phyloP scores from a whole-genome alignment of 2,797 vertebrate species.

The Anableps anableps region DNA sequence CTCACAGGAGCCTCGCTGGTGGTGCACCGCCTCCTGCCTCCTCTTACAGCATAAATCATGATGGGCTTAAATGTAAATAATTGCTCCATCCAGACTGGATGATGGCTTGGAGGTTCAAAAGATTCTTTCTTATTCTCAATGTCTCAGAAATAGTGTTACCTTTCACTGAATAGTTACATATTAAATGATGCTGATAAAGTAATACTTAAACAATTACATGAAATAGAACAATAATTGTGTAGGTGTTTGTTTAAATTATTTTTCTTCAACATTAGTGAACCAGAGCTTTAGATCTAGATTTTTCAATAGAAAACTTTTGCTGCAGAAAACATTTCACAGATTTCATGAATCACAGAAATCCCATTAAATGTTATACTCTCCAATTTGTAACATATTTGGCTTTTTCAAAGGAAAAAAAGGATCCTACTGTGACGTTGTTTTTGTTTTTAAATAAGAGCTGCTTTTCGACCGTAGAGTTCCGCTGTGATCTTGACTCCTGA shows the following conservation, averaged over 20 bases:
- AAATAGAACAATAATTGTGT: not conserved
- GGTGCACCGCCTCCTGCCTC: not conserved
- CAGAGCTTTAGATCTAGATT: not conserved
- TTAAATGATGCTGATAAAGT: not conserved
- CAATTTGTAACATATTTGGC: not conserved
- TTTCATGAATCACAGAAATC: not conserved
- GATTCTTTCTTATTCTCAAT: not conserved
- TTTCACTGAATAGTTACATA: not conserved
- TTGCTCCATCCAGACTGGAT: not conserved
- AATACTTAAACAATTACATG: not conserved
- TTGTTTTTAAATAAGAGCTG: not conserved
- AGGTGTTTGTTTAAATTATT: not conserved
- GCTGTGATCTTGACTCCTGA: not conserved
- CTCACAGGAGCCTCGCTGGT: not conserved
- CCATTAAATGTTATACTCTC: not conserved
- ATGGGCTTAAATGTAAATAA: not conserved
- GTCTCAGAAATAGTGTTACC: not conserved
- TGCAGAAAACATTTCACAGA: not conserved
- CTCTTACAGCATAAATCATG: not conserved
- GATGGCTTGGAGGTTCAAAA: not conserved
- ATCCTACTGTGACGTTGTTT: not conserved
- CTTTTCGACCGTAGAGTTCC: not conserved
- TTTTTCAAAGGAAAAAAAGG: not conserved
- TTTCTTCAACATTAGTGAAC: not conserved
- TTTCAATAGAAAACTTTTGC: not conserved